Conservation (phyloP, 2,888 invertebrate species). For the Helobdella robusta region DNA sequence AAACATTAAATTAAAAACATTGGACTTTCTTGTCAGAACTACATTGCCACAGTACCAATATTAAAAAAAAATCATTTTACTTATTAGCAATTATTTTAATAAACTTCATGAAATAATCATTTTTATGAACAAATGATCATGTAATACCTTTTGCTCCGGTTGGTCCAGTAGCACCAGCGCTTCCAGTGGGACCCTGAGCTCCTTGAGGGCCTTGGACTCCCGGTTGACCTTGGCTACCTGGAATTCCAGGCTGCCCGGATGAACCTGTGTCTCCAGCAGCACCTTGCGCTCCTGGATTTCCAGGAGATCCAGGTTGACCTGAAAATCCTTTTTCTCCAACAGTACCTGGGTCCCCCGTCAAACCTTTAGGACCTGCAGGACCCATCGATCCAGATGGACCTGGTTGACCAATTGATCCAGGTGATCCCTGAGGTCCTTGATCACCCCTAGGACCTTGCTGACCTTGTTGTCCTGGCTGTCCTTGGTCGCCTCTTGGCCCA, state of each 20-base stretch:
- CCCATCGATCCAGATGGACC: slow-evolving; percentile 29
- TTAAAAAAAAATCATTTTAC: too few species aligned
- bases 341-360: slow-evolving; percentile 29
- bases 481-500: slow-evolving; percentile 25
- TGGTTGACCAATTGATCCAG: slow-evolving; percentile 33
- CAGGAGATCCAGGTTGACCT: slow-evolving; percentile 21
- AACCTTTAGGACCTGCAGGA: slow-evolving; percentile 17
- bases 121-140: too few species aligned
- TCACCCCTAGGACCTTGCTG: not conserved
- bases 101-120: too few species aligned
- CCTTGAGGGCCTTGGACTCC: slow-evolving; percentile 25
- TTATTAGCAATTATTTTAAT: too few species aligned
- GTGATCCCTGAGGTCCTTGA: slow-evolving; percentile 8
- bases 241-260: slow-evolving; percentile 17
- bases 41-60: too few species aligned
- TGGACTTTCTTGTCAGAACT: too few species aligned
- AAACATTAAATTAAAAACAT: too few species aligned
- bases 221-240: not conserved
- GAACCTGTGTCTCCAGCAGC: slow-evolving; percentile 12
- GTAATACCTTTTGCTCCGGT: slow-evolving; percentile 6
- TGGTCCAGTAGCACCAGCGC: slow-evolving; percentile 1
- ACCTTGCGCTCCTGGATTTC: slow-evolving; percentile 7
- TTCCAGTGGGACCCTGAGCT: slow-evolving; percentile 12
- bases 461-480: slow-evolving; percentile 17
- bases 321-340: slow-evolving; percentile 25